Percentiles rank a stretch among this genome's conserved stretches.
Evolutionary conservation across 1,140 invertebrate genomes (phyloP).

Genomic region (Batillaria attramentaria): DNA sequence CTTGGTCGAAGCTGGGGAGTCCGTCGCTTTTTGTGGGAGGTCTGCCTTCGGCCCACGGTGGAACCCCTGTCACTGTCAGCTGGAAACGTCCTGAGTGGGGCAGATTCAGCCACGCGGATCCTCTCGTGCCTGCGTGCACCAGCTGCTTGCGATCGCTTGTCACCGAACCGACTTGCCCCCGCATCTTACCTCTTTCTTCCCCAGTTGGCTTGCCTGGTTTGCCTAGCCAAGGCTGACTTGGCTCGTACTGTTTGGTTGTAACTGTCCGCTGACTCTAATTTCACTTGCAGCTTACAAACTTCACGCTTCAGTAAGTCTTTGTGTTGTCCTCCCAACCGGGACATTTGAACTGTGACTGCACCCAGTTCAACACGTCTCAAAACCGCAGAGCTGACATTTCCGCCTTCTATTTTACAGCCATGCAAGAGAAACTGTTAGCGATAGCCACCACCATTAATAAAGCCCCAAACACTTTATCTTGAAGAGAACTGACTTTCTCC

Average conservation of each 20-base stretch:
- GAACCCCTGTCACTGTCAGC: too few species aligned
- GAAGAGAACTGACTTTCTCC: too few species aligned
- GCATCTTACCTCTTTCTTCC: neutral
- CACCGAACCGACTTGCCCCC: slow-evolving; percentile 27
- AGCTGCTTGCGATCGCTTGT: slow-evolving; percentile 13
- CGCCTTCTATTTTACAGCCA: neutral
- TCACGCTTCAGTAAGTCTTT: slow-evolving; percentile 26
- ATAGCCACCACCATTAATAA: too few species aligned
- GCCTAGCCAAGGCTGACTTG: slow-evolving; percentile 18
- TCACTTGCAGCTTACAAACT: slow-evolving; percentile 23
- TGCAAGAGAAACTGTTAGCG: slow-evolving; percentile 13
- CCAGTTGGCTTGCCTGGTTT: slow-evolving; percentile 10
- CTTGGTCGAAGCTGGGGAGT: slow-evolving; percentile 12
- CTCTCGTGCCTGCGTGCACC: slow-evolving; percentile 22
- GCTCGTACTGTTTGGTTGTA: slow-evolving; percentile 23
- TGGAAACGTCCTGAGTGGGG: slow-evolving; percentile 32
- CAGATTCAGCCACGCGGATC: neutral
- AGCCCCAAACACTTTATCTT: too few species aligned
- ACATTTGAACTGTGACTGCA: slow-evolving; percentile 21
- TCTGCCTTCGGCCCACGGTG: too few species aligned
- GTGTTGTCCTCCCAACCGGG: slow-evolving; percentile 17
- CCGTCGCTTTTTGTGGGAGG: slow-evolving; percentile 18
- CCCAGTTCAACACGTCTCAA: slow-evolving; percentile 32
- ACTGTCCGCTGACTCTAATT: slow-evolving; percentile 28
- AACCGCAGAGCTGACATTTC: slow-evolving; percentile 5